Percentiles rank a stretch among this genome's conserved stretches.
These are phyloP conservation scores for Drosophila ercepeae DNA, from an alignment of 1,140 invertebrate species.

Conservation along the genomic window DNA sequence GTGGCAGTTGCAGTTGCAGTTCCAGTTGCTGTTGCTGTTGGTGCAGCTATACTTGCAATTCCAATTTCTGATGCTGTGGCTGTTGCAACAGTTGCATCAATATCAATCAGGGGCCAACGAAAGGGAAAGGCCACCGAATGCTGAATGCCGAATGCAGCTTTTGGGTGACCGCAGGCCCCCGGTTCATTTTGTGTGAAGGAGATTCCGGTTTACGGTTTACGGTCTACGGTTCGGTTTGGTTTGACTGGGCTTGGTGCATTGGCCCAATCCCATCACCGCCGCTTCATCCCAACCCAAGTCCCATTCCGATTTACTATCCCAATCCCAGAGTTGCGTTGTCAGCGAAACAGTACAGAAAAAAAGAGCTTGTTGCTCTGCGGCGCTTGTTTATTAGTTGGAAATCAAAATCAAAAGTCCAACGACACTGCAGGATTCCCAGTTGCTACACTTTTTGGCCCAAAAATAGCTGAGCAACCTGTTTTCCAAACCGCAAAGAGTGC, in stretches of 20 bases:
- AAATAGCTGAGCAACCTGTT: slow-evolving; percentile 66
- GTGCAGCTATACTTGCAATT: background rate
- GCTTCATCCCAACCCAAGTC: slow-evolving; percentile 2
- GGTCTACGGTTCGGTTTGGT: background rate
- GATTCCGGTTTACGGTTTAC: slow-evolving; percentile 59
- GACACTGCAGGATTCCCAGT: slow-evolving; percentile 55
- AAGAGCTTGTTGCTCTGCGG: background rate
- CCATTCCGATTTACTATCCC: slow-evolving; percentile 24
- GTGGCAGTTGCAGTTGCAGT: slow-evolving; percentile 10
- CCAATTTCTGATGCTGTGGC: background rate
- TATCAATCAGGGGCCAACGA: slow-evolving; percentile 57
- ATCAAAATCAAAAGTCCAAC: slow-evolving; percentile 76
- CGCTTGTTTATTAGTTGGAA: slow-evolving; percentile 72
- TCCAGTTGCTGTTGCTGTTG: background rate
- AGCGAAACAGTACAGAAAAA: slow-evolving; percentile 2
- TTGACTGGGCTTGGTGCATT: slow-evolving; percentile 45
- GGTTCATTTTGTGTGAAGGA: slow-evolving; percentile 41
- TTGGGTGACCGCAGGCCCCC: slow-evolving; percentile 45
- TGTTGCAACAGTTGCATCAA: slow-evolving; percentile 32
- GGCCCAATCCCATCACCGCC: slow-evolving; percentile 48
- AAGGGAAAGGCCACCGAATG: slow-evolving; percentile 57
- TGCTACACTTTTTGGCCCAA: slow-evolving; percentile 76
- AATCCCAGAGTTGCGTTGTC: slow-evolving; percentile 57
- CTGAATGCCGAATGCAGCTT: slow-evolving; percentile 28
- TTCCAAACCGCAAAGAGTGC: slow-evolving; percentile 20